Percentiles rank a stretch among this genome's conserved stretches.
Conservation (phyloP, 1,140 invertebrate genomes). For the Anadara kagoshimensis region DNA sequence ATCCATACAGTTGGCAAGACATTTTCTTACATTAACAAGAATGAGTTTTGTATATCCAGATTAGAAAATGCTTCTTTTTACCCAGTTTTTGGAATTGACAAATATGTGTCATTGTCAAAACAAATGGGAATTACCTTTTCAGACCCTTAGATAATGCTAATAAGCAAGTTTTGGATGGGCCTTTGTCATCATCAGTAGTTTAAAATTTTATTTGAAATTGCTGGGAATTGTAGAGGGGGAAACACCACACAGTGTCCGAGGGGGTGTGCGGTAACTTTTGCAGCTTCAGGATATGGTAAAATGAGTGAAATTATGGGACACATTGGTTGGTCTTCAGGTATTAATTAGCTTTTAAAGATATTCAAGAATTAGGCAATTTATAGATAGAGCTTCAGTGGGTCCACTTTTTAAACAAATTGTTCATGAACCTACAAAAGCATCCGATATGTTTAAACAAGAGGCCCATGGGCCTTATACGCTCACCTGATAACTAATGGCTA, state of each 20-base stretch:
- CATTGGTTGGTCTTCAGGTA: slow-evolving; percentile 16
- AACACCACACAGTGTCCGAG: slow-evolving; percentile 7
- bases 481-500: too few species aligned
- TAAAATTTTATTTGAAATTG: slow-evolving; percentile 11
- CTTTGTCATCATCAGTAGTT: slow-evolving; percentile 5
- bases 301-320: slow-evolving; percentile 9
- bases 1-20: slow-evolving; percentile 34
- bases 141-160: not conserved
- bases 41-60: slow-evolving; percentile 19
- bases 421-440: not conserved
- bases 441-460: not conserved
- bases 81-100: slow-evolving; percentile 16
- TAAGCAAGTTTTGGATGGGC: slow-evolving; percentile 4
- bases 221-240: slow-evolving; percentile 19
- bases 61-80: slow-evolving; percentile 6
- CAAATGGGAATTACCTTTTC: slow-evolving; percentile 21
- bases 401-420: not conserved
- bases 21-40: not conserved
- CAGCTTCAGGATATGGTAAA: not conserved
- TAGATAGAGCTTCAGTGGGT: not conserved
- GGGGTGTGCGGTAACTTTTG: slow-evolving; percentile 21
- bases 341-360: slow-evolving; percentile 13
- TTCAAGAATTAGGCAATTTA: not conserved
- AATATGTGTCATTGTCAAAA: slow-evolving; percentile 6
- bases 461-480: too few species aligned